Conservation (phyloP, 2,113 vertebrate species). For the Prinia subflava region DNA sequence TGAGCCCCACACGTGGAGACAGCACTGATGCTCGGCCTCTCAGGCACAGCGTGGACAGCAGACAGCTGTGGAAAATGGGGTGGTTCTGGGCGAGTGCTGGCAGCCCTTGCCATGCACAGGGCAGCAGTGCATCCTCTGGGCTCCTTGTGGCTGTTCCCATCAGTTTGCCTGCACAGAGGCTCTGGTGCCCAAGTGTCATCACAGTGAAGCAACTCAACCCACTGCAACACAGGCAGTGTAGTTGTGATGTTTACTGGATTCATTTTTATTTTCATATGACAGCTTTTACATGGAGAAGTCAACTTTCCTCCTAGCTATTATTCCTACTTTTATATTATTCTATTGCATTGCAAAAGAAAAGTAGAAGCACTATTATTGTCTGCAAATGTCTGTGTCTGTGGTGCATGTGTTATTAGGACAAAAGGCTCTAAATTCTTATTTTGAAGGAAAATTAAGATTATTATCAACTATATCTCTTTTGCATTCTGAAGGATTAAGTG, state of each 20-base stretch:
- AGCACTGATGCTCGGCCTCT: not conserved
- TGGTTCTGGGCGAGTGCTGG: not conserved
- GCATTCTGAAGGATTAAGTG: not conserved
- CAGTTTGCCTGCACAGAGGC: not conserved
- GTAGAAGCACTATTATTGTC: not conserved
- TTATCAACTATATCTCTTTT: not conserved
- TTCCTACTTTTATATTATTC: not conserved
- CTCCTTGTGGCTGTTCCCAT: rapidly evolving
- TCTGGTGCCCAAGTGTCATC: not conserved
- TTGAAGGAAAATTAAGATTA: not conserved
- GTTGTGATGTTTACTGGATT: not conserved
- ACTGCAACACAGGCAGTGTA: not conserved
- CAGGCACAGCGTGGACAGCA: not conserved
- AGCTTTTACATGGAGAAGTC: not conserved
- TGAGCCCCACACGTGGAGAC: rapidly evolving
- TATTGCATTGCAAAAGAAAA: not conserved
- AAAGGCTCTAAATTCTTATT: not conserved
- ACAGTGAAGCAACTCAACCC: not conserved
- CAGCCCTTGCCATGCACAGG: not conserved
- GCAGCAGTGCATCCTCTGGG: not conserved
- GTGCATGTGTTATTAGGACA: not conserved
- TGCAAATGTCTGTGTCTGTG: not conserved
- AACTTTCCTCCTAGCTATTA: not conserved
- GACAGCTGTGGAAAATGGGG: not conserved
- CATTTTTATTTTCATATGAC: not conserved